These are phyloP conservation scores for Carcharodon carcharias DNA, from an alignment of 2,797 vertebrate species.

Conservation along the genomic window DNA sequence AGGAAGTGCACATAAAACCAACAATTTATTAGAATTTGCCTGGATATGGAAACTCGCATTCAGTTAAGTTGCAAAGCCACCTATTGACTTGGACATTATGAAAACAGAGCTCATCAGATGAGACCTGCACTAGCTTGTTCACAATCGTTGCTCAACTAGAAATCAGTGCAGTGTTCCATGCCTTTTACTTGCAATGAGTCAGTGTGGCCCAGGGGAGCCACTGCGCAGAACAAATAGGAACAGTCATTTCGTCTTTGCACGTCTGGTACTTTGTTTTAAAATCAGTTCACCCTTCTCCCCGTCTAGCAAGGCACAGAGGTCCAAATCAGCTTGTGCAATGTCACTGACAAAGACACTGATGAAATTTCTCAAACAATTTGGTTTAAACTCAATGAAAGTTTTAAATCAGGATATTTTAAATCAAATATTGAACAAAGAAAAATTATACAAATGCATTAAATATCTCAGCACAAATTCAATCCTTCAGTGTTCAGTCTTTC, in stretches of 20 bases:
- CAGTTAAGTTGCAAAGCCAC: background rate
- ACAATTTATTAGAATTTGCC: background rate
- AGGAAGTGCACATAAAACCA: background rate
- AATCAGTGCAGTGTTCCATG: background rate
- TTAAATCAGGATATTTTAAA: background rate
- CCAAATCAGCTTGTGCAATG: background rate
- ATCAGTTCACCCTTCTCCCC: background rate
- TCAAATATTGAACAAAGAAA: background rate
- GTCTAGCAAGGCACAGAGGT: background rate
- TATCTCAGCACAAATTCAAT: background rate
- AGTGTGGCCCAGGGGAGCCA: background rate
- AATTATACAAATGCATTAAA: background rate
- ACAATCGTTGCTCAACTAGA: background rate
- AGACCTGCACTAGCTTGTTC: background rate
- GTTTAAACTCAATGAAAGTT: background rate
- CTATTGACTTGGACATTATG: background rate
- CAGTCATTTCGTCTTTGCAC: background rate
- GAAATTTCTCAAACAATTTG: background rate
- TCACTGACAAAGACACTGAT: background rate
- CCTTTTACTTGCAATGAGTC: background rate
- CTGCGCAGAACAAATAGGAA: background rate
- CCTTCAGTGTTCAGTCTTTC: background rate
- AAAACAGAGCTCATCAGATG: background rate
- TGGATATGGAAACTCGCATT: background rate
- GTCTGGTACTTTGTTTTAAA: background rate